Conservation (phyloP, 2,797 vertebrate species). For the Alfaro cultratus region DNA sequence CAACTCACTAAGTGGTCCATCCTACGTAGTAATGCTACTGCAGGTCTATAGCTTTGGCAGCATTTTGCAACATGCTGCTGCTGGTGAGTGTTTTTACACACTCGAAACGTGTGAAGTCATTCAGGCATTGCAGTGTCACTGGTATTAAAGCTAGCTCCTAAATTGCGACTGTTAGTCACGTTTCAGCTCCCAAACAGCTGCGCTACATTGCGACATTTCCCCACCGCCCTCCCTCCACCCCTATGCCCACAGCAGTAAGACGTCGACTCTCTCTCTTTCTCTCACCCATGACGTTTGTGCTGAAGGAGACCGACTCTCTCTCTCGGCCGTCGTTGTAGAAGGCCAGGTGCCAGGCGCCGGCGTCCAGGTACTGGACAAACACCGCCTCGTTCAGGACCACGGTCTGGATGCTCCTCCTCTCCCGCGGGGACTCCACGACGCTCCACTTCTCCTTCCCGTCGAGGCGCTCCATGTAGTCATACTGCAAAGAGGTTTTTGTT, state of each 20-base stretch:
- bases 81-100: constrained; percentile 43
- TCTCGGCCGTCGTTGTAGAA: constrained; percentile 98
- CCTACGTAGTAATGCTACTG: constrained; percentile 27
- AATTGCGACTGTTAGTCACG: constrained; percentile 26
- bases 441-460: constrained; percentile 99
- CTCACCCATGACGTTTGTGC: constrained; percentile 91
- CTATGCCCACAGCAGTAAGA: constrained; percentile 3
- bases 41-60: constrained; percentile 32
- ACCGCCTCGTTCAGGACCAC: constrained; percentile 96
- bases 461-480: constrained; percentile 98
- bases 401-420: constrained; percentile 94
- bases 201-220: neutral
- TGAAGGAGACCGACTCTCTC: constrained; percentile 94
- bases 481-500: constrained; percentile 72
- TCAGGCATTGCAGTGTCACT: constrained; percentile 16
- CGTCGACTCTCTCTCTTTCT: neutral
- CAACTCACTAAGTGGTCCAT: constrained; percentile 33
- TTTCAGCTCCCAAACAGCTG: constrained; percentile 6
- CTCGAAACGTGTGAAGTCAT: constrained; percentile 38
- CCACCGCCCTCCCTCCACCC: neutral
- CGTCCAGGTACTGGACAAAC: constrained; percentile 96
- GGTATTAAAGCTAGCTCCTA: constrained; percentile 5
- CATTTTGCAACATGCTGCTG: constrained; percentile 25
- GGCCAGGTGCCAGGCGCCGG: constrained; percentile 95
- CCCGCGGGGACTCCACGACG: constrained; percentile 93